These are phyloP conservation scores for Psilanteris sp. DNA, from an alignment of 1,140 invertebrate genomes.

Conservation along the genomic window DNA sequence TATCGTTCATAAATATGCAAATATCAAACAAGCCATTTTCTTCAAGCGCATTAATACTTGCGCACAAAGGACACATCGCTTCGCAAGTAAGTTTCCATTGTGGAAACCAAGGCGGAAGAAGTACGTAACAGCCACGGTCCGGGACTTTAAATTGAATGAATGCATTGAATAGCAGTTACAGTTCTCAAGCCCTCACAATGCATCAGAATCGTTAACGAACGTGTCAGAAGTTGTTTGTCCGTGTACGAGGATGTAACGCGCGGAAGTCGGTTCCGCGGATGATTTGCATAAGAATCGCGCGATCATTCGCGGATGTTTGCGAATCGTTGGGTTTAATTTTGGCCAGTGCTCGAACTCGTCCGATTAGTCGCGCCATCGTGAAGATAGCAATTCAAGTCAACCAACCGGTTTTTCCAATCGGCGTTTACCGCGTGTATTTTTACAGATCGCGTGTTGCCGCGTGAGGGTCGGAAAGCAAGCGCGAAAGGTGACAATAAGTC, in stretches of 20 bases:
- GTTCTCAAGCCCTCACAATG: constrained; percentile 14
- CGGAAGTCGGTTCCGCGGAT: constrained; percentile 1
- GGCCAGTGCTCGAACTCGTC: no score
- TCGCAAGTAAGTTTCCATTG: constrained; percentile 9
- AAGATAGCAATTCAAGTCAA: no score
- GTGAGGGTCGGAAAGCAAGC: no score
- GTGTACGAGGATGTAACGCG: constrained; percentile 6
- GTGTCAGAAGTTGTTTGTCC: constrained; percentile 9
- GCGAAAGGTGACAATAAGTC: no score
- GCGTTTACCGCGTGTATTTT: no score
- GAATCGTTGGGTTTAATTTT: no score
- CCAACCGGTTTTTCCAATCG: no score
- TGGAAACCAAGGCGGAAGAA: constrained; percentile 8
- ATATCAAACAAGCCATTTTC: constrained; percentile 1
- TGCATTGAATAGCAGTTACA: constrained; percentile 19
- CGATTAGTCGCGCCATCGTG: no score
- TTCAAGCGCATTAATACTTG: not conserved
- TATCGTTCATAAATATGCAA: not conserved
- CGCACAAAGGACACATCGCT: not conserved
- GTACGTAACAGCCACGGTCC: constrained; percentile 1
- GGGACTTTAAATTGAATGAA: constrained; percentile 24
- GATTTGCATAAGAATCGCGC: constrained; percentile 14
- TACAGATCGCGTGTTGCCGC: no score
- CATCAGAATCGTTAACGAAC: constrained; percentile 15
- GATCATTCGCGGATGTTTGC: no score